A percentile compares a stretch with the other conserved stretches of the same genome.
Evolutionary conservation across 2,797 vertebrate species (phyloP).

Genomic region (Myotis vivesi): DNA sequence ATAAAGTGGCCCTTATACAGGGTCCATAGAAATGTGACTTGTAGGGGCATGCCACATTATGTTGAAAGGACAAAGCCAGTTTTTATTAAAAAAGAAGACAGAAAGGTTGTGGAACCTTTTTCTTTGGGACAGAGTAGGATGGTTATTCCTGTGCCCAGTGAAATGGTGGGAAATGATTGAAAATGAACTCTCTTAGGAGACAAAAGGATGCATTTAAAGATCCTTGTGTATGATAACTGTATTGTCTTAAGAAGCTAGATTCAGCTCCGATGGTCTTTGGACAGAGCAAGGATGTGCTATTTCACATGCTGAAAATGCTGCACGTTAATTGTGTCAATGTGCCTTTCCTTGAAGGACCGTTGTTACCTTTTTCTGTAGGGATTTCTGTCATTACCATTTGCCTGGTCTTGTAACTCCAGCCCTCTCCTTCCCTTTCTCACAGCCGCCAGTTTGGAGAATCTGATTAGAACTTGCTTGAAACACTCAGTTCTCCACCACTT

Average conservation of each 20-base stretch:
- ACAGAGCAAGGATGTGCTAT: not conserved
- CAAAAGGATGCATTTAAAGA: not conserved
- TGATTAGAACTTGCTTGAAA: not conserved
- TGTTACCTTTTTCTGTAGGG: not conserved
- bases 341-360: not conserved
- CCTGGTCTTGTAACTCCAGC: not conserved
- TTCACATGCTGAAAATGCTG: not conserved
- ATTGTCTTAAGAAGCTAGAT: not conserved
- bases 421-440: not conserved
- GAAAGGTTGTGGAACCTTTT: not conserved
- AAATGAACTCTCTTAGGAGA: not conserved
- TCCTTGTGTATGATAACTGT: not conserved
- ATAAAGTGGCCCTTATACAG: not conserved
- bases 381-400: not conserved
- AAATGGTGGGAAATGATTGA: not conserved
- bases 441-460: not conserved
- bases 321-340: no score
- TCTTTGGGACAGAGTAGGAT: not conserved
- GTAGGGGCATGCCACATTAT: not conserved
- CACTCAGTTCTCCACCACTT: not conserved
- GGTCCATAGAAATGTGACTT: slow-evolving; percentile 35
- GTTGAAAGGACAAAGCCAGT: not conserved
- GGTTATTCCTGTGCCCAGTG: not conserved
- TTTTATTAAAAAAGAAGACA: not conserved
- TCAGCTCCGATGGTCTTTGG: not conserved